Evolutionary conservation across 2,113 vertebrate species (phyloP).

Genomic region (Steatornis caripensis): DNA sequence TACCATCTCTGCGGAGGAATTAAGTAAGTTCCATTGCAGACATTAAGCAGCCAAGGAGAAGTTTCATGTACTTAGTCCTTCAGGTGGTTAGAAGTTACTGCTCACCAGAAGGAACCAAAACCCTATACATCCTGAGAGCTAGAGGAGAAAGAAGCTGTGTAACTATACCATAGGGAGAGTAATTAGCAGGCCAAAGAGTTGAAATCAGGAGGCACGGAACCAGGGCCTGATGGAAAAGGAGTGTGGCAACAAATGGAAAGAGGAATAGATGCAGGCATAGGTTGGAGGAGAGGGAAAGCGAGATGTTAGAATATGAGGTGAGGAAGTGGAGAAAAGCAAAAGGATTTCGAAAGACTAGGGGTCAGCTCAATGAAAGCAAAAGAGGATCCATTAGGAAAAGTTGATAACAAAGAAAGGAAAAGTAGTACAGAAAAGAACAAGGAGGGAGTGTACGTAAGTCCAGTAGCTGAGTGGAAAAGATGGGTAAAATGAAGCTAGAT

Average conservation of each 20-base stretch:
- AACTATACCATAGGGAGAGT: background rate
- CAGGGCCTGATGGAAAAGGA: background rate
- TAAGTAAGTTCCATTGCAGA: background rate
- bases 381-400: background rate
- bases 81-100: background rate
- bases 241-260: background rate
- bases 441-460: background rate
- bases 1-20: background rate
- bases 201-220: background rate
- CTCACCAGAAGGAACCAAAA: background rate
- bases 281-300: background rate
- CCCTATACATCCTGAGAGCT: background rate
- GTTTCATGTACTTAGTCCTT: background rate
- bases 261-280: background rate
- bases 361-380: background rate
- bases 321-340: background rate
- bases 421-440: background rate
- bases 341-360: background rate
- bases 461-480: background rate
- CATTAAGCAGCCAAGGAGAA: accelerated
- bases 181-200: background rate
- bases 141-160: background rate
- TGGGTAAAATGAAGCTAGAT: background rate
- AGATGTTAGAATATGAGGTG: background rate
- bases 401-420: background rate